Evolutionary conservation across 2,797 vertebrate species (phyloP), one percentile per base, ranked within the genome.

Genomic region (Sebastes trivittatus): DNA sequence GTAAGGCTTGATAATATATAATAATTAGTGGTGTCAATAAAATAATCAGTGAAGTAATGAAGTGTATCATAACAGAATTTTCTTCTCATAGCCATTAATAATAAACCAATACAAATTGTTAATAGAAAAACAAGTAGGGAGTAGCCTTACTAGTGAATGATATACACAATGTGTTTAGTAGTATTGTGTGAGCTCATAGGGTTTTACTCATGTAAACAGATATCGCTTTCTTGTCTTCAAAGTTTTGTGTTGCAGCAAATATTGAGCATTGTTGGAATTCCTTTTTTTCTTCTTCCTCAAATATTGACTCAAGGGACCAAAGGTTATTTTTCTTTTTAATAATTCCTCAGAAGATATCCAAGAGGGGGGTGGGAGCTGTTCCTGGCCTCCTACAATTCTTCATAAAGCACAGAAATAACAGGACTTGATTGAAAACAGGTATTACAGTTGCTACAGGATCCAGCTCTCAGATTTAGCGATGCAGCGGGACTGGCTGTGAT

Each of bases 291-390:
- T 72, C 63, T 81, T 84, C 75, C 13, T 46, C 14, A 83, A 83
- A 87, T 84, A 77, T 90, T 88, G 77, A 85, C 87, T 66, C 36
- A 54, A 80, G 75, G 78, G 77, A 86, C 7, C n/a, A 77, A 86
- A 86, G 77, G 73, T 84, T 77, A 60, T 85, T 87, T 88, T 89
- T 71, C 34, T 75, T 87, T 82, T 63, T 22, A 70, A 30, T 67
- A 75, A 83, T 85, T 87, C 60, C 68, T 85, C 58, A 85, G 61
- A 77, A 69, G 65, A 77, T 71, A 65, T 58, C 10, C 23, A 34
- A 72, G 58, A 68, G 11, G 14, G 49, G 11, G 11, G 61, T 59
- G 22, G 42, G 73, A 72, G 20, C 25, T 73, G 60, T 85, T 86
- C 61, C 18, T 63, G 42, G 64, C 78, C 52, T 38, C 64, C 27